These are phyloP conservation scores for Coreoperca whiteheadi DNA, from an alignment of 2,113 vertebrate genomes.

Conservation along the genomic window DNA sequence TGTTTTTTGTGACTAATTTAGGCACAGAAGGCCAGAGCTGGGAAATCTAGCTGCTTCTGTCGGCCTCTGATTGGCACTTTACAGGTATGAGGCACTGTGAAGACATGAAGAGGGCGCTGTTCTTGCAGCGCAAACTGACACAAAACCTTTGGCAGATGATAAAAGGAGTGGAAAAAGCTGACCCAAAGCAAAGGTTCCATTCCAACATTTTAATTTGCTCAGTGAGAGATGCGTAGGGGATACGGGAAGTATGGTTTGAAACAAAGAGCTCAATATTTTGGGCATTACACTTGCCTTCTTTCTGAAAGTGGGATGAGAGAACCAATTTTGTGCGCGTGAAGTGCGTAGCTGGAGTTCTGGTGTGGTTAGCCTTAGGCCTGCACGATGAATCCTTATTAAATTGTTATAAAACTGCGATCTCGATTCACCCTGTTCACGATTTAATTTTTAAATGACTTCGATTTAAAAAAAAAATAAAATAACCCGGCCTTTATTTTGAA, in stretches of 20 bases:
- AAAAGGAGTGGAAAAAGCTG: neutral
- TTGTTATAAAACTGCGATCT: too few species aligned
- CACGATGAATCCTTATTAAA: too few species aligned
- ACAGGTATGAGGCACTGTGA: neutral
- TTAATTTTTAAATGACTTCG: too few species aligned
- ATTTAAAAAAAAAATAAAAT: too few species aligned
- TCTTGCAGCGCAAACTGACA: neutral
- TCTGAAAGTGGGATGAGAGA: neutral
- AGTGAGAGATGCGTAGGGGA: neutral
- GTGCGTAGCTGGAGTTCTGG: neutral
- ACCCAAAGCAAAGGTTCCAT: neutral
- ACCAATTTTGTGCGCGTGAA: neutral
- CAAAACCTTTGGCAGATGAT: neutral
- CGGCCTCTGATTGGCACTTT: neutral
- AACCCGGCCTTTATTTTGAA: too few species aligned
- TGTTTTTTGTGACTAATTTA: constrained; percentile 22
- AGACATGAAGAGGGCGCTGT: neutral
- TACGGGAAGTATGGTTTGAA: neutral
- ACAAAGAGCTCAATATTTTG: neutral
- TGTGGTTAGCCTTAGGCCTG: constrained; percentile 6
- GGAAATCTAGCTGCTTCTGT: neutral
- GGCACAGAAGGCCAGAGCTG: neutral
- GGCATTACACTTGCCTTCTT: neutral
- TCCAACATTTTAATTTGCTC: neutral
- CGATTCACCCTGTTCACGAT: too few species aligned